Evolutionary conservation across 2,888 invertebrate genomes (phyloP).

Genomic region (Pemphredon lugubris): DNA sequence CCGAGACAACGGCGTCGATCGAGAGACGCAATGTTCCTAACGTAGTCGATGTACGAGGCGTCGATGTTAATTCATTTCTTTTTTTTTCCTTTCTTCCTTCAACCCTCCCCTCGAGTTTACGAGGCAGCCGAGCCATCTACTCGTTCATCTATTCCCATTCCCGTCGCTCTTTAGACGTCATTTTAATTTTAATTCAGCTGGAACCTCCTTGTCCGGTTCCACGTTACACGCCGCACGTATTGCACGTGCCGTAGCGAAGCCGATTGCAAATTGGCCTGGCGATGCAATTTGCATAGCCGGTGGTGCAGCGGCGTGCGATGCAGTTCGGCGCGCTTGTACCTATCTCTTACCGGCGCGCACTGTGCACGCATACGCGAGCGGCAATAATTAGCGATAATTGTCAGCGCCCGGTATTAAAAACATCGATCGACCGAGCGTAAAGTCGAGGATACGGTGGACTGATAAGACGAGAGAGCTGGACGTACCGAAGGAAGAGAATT

Average conservation of each 20-base stretch:
- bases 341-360: constrained; percentile 7
- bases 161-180: constrained; percentile 23
- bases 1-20: too few species aligned
- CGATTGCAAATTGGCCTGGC: constrained; percentile 53
- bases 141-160: constrained; percentile 9
- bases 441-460: too few species aligned
- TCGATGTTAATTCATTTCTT: too few species aligned
- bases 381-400: constrained; percentile 57
- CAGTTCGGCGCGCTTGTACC: constrained; percentile 19
- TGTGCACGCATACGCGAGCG: constrained; percentile 10
- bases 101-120: too few species aligned
- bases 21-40: too few species aligned
- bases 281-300: constrained; percentile 56
- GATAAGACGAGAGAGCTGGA: constrained; percentile 11
- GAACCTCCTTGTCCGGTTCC: constrained; percentile 15
- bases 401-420: constrained; percentile 32
- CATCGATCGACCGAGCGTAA: not conserved
- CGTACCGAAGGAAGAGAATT: too few species aligned
- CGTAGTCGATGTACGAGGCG: too few species aligned
- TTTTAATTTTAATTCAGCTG: constrained; percentile 33
- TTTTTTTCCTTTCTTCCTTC: too few species aligned
- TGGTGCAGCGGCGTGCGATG: constrained; percentile 47
- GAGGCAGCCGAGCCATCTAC: constrained; percentile 6
- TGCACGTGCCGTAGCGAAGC: constrained; percentile 43
- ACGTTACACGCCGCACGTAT: constrained; percentile 24